phyloP scores from a whole-genome alignment of 1,140 invertebrate species.

The Heliconius hewitsoni region DNA sequence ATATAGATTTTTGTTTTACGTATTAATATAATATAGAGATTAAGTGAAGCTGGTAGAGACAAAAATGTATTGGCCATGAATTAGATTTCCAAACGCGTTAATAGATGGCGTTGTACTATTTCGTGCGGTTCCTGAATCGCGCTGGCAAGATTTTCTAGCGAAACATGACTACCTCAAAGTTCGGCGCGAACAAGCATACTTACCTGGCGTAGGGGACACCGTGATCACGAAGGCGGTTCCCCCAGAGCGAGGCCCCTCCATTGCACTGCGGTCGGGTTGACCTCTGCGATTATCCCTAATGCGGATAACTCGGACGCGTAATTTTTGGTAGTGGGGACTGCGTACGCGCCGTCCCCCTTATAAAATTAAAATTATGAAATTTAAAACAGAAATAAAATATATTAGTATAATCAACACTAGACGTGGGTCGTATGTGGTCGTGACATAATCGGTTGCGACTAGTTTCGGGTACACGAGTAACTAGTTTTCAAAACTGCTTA shows the following conservation, averaged over 20 bases:
- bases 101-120: not conserved
- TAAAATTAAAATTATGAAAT: too few relatives aligned
- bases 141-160: not conserved
- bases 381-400: too few relatives aligned
- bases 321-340: conserved; percentile 46
- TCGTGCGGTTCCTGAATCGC: not conserved
- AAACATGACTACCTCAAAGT: not conserved
- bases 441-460: too few relatives aligned
- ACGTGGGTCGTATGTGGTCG: too few relatives aligned
- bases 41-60: too few relatives aligned
- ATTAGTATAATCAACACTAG: too few relatives aligned
- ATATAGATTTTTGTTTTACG: too few relatives aligned
- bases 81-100: too few relatives aligned
- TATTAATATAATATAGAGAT: too few relatives aligned
- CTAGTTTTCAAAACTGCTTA: too few relatives aligned
- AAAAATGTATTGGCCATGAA: too few relatives aligned
- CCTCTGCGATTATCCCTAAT: conserved; percentile 2
- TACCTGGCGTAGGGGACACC: conserved; percentile 6
- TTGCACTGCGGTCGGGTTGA: conserved; percentile 1
- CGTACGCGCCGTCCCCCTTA: conserved; percentile 49
- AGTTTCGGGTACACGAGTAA: too few relatives aligned
- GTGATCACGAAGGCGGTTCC: conserved; percentile 2
- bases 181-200: not conserved
- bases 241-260: conserved; percentile 1
- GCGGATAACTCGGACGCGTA: conserved; percentile 1